A percentile compares a stretch with the other conserved stretches of the same genome.
phyloP scores from a whole-genome alignment of 2,797 vertebrate species.

The Tachyglossus aculeatus region DNA sequence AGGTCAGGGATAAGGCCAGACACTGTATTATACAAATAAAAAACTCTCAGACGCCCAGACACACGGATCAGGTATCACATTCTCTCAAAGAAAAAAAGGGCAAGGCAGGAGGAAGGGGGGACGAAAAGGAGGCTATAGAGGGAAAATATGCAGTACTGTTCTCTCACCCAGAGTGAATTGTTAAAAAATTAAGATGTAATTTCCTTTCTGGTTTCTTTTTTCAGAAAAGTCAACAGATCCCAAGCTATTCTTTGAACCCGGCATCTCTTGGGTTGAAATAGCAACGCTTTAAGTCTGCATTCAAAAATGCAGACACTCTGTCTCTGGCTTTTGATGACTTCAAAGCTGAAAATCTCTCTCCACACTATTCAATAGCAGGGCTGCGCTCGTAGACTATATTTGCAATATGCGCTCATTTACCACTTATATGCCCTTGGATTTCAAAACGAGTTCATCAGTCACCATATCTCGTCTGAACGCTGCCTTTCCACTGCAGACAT shows the following conservation, averaged over 20 bases:
- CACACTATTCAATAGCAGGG: conserved; percentile 40
- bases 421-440: conserved; percentile 66
- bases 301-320: conserved; percentile 34
- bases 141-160: not conserved
- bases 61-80: conserved; percentile 44
- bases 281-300: conserved; percentile 53
- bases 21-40: conserved; percentile 36
- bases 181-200: not conserved
- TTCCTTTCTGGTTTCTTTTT: conserved; percentile 14
- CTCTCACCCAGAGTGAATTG: conserved; percentile 12
- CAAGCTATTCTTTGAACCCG: conserved; percentile 32
- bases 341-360: conserved; percentile 47
- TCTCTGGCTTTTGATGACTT: conserved; percentile 49
- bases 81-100: not conserved
- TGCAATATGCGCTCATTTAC: conserved; percentile 66
- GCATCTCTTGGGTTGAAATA: conserved; percentile 51
- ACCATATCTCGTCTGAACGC: conserved; percentile 40
- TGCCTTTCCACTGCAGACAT: conserved; percentile 57
- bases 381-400: conserved; percentile 44
- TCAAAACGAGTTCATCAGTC: conserved; percentile 64
- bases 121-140: not conserved
- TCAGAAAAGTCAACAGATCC: conserved; percentile 14
- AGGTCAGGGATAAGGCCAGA: conserved; percentile 56
- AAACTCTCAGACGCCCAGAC: conserved; percentile 32
- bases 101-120: not conserved